phyloP scores from a whole-genome alignment of 2,113 vertebrate genomes.

The Telmatochromis bifrenatus region DNA sequence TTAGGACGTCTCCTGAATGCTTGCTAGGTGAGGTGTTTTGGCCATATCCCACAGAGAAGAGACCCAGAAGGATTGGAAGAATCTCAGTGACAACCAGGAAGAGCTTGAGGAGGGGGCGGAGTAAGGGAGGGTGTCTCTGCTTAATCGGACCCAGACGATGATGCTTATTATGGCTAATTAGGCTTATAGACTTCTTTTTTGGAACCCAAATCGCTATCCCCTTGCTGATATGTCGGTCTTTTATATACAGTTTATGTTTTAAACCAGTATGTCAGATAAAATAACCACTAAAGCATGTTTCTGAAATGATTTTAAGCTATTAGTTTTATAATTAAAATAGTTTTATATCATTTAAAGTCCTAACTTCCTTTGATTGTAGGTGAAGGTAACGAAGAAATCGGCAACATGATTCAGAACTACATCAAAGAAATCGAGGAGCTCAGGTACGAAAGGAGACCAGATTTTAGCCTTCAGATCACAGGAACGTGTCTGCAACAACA shows the following conservation, averaged over 20 bases:
- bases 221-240: not conserved
- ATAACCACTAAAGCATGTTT: not conserved
- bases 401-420: conserved; percentile 96
- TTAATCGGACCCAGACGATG: not conserved
- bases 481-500: not conserved
- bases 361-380: conserved; percentile 63
- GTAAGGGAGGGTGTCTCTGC: not conserved
- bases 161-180: accelerated
- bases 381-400: conserved; percentile 94
- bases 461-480: not conserved
- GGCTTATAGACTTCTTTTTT: accelerated
- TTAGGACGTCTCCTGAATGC: not conserved
- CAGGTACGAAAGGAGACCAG: conserved; percentile 67
- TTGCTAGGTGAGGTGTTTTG: not conserved
- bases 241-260: not conserved
- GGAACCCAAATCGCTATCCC: accelerated
- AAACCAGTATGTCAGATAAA: not conserved
- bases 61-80: not conserved
- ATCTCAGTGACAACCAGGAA: not conserved
- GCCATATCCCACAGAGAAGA: not conserved
- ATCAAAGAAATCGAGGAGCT: conserved; percentile 99
- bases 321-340: not conserved
- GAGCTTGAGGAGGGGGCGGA: not conserved
- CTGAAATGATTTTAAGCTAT: not conserved
- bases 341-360: not conserved